A percentile compares a stretch with the other conserved stretches of the same genome.
phyloP scores from a whole-genome alignment of 2,797 vertebrate species.

The Molossus molossus region DNA sequence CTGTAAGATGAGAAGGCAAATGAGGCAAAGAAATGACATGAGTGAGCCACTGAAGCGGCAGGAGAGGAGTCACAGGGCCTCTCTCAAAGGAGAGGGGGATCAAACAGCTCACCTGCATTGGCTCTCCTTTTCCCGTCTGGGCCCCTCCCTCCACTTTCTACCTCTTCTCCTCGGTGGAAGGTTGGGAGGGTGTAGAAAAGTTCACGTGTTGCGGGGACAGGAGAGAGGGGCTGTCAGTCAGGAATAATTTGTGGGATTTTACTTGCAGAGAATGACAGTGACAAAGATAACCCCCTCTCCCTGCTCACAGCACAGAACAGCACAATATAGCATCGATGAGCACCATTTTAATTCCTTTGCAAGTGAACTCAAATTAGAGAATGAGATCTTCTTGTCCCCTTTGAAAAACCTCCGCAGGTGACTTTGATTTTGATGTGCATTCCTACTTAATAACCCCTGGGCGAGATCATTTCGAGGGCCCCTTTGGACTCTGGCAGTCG shows the following conservation, averaged over 20 bases:
- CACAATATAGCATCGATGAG: not conserved
- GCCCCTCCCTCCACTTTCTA: constrained; percentile 13
- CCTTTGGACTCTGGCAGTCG: constrained; percentile 35
- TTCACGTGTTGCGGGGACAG: not conserved
- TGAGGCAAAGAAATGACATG: constrained; percentile 70
- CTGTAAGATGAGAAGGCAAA: constrained; percentile 70
- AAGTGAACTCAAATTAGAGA: constrained; percentile 4
- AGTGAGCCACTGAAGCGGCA: constrained; percentile 79
- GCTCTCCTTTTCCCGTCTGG: constrained; percentile 29
- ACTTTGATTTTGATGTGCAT: constrained; percentile 72
- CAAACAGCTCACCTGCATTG: constrained; percentile 53
- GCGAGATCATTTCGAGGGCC: not conserved
- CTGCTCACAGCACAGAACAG: not conserved
- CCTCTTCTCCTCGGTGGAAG: constrained; percentile 24
- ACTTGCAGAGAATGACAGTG: not conserved
- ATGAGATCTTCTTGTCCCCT: not conserved
- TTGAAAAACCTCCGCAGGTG: constrained; percentile 66
- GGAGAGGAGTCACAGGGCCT: constrained; percentile 39
- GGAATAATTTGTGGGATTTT: not conserved
- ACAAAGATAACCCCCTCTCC: not conserved
- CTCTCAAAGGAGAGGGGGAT: constrained; percentile 34
- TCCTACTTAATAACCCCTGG: constrained; percentile 30
- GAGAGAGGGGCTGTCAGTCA: not conserved
- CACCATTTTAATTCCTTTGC: constrained; percentile 31
- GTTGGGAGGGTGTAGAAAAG: constrained; percentile 3